Percentiles rank a stretch among this genome's conserved stretches.
phyloP scores from a whole-genome alignment of 1,140 invertebrate species.

The Trialeurodes vaporariorum region DNA sequence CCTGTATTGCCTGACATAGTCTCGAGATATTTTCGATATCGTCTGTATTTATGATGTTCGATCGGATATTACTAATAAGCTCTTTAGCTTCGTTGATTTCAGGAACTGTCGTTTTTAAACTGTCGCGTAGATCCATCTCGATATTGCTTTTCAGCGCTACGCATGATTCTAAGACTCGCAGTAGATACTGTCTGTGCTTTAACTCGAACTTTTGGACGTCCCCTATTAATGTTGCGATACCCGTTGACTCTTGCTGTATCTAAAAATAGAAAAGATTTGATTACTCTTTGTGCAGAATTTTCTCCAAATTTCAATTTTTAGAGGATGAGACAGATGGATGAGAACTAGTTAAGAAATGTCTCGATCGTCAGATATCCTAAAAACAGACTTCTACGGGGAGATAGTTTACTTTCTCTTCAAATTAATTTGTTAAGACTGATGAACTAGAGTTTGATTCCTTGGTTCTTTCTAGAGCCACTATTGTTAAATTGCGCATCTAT shows the following conservation, averaged over 20 bases:
- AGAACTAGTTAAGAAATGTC: too few species aligned
- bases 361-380: too few species aligned
- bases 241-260: conserved; percentile 40
- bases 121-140: conserved; percentile 54
- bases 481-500: too few species aligned
- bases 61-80: conserved; percentile 32
- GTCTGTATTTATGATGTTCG: conserved; percentile 11
- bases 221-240: conserved; percentile 41
- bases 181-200: conserved; percentile 53
- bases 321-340: too few species aligned
- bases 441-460: too few species aligned
- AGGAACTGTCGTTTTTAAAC: conserved; percentile 37
- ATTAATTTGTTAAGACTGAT: too few species aligned
- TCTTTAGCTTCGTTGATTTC: conserved; percentile 52
- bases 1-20: conserved; percentile 11
- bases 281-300: too few species aligned
- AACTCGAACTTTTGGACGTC: conserved; percentile 50
- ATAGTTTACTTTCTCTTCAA: too few species aligned
- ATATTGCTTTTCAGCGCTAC: conserved; percentile 57
- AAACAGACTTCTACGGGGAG: too few species aligned
- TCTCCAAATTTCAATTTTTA: too few species aligned
- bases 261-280: too few species aligned
- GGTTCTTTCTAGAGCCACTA: too few species aligned
- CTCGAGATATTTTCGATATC: conserved; percentile 17
- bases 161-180: conserved; percentile 59